Conservation (phyloP, 2,797 vertebrate species). For the Squalus acanthias region DNA sequence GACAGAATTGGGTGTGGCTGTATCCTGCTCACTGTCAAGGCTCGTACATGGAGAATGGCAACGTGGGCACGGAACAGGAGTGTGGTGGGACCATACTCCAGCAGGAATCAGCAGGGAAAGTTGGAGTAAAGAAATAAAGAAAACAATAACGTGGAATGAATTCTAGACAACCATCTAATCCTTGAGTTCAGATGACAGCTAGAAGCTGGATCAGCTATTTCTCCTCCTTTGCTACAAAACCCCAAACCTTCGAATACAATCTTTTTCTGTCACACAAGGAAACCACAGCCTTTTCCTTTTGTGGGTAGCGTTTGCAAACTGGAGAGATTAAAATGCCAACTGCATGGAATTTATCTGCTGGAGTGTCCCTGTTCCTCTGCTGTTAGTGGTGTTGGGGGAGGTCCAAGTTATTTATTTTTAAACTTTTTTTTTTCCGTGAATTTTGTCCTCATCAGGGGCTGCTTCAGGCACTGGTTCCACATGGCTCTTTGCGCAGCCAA, state of each 20-base stretch:
- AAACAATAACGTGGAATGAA: background rate
- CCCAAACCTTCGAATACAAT: background rate
- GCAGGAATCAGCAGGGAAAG: background rate
- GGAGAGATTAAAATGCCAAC: background rate
- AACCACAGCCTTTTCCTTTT: background rate
- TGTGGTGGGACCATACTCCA: background rate
- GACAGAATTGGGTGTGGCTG: background rate
- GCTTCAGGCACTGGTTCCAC: background rate
- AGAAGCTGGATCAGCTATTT: background rate
- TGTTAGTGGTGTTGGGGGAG: background rate
- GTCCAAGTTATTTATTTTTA: background rate
- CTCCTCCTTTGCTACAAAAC: background rate
- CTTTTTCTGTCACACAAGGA: background rate
- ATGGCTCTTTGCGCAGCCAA: background rate
- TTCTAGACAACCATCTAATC: background rate
- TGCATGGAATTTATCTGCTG: constrained; percentile 5
- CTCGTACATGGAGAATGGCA: background rate
- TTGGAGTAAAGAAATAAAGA: background rate
- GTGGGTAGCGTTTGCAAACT: background rate
- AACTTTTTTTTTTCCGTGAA: background rate
- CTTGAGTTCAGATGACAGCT: background rate
- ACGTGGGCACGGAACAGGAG: background rate
- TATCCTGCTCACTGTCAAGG: background rate
- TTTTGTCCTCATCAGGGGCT: background rate
- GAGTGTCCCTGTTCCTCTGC: background rate